These are phyloP conservation scores for Ophthalmolycus amberensis DNA, from an alignment of 2,113 vertebrate species.

Conservation along the genomic window DNA sequence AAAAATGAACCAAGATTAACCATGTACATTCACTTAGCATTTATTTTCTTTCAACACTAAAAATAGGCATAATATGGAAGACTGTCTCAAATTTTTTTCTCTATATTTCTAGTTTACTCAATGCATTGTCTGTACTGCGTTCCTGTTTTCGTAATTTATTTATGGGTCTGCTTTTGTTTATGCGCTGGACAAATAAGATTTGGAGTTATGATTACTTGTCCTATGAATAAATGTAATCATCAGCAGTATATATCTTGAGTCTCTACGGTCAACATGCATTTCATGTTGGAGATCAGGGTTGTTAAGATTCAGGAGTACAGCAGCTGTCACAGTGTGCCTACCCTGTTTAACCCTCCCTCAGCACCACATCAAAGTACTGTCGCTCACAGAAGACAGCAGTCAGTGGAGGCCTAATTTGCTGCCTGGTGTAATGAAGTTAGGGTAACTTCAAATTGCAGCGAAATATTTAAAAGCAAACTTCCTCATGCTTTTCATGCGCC, in stretches of 20 bases:
- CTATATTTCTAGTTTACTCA: not conserved
- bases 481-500: slow-evolving; percentile 28
- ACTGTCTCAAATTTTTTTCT: not conserved
- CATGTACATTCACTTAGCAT: not conserved
- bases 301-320: slow-evolving; percentile 25
- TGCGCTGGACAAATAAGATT: not conserved
- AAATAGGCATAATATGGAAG: not conserved
- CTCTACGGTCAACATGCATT: slow-evolving; percentile 5
- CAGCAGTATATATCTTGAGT: not conserved
- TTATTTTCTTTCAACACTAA: not conserved
- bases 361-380: slow-evolving; percentile 55
- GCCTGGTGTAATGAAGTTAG: slow-evolving; percentile 51
- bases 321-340: slow-evolving; percentile 47
- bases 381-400: slow-evolving; percentile 50
- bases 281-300: slow-evolving; percentile 16
- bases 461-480: slow-evolving; percentile 60
- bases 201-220: not conserved
- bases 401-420: slow-evolving; percentile 60
- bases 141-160: not conserved
- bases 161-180: not conserved
- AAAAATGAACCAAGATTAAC: not conserved
- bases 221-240: slow-evolving; percentile 5
- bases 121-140: not conserved
- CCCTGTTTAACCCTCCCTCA: slow-evolving; percentile 16
- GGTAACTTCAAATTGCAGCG: slow-evolving; percentile 39